These are phyloP conservation scores for Drosophila anomelani DNA, from an alignment of 2,888 invertebrate species.

Conservation along the genomic window DNA sequence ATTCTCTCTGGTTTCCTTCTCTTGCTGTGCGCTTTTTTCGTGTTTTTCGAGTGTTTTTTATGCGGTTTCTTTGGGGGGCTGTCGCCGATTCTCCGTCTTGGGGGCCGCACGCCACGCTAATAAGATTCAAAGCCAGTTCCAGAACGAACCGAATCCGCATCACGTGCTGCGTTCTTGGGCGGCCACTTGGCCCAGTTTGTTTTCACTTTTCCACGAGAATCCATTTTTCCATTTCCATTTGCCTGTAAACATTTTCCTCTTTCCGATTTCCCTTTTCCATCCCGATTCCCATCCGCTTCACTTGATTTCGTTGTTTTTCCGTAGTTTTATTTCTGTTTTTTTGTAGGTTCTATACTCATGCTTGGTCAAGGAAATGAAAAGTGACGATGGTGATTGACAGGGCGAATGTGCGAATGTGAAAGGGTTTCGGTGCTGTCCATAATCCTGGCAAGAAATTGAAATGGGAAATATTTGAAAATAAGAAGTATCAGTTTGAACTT, in stretches of 20 bases:
- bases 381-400: constrained; percentile 14
- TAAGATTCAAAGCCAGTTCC: constrained; percentile 60
- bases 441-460: not conserved
- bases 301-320: not conserved
- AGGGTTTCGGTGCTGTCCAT: not conserved
- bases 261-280: not conserved
- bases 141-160: constrained; percentile 12
- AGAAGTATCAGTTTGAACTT: too few species aligned
- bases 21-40: not conserved
- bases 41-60: constrained; percentile 12
- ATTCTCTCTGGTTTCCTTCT: constrained; percentile 12
- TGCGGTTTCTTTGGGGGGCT: constrained; percentile 43
- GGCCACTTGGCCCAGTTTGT: constrained; percentile 73
- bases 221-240: not conserved
- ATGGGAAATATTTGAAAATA: not conserved
- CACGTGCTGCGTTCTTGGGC: constrained; percentile 42
- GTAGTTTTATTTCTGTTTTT: not conserved
- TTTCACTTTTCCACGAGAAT: constrained; percentile 35
- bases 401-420: not conserved
- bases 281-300: constrained; percentile 1
- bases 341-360: constrained; percentile 22
- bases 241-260: not conserved
- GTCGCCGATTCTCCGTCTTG: constrained; percentile 53
- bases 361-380: constrained; percentile 26
- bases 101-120: constrained; percentile 54